Conservation (phyloP, 2,113 vertebrate genomes). For the Chamaea fasciata region DNA sequence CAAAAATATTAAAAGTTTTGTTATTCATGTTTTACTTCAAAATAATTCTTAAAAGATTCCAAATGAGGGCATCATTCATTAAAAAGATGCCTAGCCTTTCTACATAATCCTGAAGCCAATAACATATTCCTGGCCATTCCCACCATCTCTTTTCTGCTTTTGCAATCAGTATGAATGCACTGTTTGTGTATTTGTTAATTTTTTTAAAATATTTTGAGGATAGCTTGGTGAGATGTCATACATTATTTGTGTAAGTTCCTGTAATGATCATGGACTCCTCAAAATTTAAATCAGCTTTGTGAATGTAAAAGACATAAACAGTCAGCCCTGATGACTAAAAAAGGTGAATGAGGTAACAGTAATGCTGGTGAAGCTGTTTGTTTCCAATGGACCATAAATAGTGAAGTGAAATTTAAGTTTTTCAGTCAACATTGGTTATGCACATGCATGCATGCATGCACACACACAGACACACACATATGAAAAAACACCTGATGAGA, state of each 20-base stretch:
- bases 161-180: conserved; percentile 51
- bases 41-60: neutral
- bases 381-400: conserved; percentile 68
- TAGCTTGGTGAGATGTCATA: conserved; percentile 59
- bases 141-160: conserved; percentile 39
- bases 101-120: neutral
- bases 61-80: neutral
- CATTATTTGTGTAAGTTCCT: conserved; percentile 45
- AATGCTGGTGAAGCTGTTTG: conserved; percentile 53
- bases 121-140: neutral
- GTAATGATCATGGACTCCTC: conserved; percentile 52
- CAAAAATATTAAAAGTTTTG: neutral
- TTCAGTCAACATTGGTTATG: conserved; percentile 35
- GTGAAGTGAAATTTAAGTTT: conserved; percentile 62
- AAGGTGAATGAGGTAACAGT: conserved; percentile 61
- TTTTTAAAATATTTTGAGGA: conserved; percentile 8
- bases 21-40: neutral
- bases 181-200: conserved; percentile 45
- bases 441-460: neutral
- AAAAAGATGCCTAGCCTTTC: neutral
- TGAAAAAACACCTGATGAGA: conserved; percentile 31
- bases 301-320: conserved; percentile 70
- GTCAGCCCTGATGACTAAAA: conserved; percentile 64
- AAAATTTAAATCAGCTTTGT: conserved; percentile 58
- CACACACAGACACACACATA: neutral